Conservation (phyloP, 23 tunicate genomes). For the Botrylloides violaceus region DNA sequence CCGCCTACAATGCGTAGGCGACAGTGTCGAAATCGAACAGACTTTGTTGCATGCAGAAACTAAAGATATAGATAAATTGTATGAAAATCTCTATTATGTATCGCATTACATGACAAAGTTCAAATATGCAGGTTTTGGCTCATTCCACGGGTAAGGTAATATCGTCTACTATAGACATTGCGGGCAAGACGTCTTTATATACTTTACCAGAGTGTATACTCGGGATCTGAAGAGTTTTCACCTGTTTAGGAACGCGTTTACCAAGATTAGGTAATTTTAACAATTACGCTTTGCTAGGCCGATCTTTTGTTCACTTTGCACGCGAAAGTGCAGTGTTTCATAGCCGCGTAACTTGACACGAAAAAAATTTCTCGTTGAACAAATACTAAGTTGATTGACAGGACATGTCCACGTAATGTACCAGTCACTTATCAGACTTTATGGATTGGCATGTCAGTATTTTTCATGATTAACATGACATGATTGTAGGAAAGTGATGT, state of each 20-base stretch:
- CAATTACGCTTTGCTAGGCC: background rate
- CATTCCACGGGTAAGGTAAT: background rate
- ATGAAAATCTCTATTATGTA: no score
- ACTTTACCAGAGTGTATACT: background rate
- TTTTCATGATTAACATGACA: no score
- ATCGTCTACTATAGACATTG: background rate
- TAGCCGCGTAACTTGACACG: background rate
- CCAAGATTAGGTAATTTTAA: background rate
- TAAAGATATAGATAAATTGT: background rate
- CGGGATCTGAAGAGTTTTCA: background rate
- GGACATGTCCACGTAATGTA: no score
- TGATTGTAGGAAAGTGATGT: background rate
- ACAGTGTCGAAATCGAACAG: background rate
- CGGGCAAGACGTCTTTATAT: background rate
- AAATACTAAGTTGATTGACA: background rate
- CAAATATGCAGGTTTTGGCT: no score
- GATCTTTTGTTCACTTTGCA: background rate
- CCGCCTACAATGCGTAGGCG: conserved; percentile 4
- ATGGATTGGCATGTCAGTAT: no score
- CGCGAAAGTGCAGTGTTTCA: background rate
- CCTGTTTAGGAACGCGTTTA: background rate
- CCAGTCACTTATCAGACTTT: no score
- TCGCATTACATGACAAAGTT: no score
- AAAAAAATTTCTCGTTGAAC: background rate
- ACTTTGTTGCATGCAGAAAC: background rate